Base-by-base conservation (phyloP, 2,113 vertebrate genomes). In the Eolophus roseicapilla region DNA sequence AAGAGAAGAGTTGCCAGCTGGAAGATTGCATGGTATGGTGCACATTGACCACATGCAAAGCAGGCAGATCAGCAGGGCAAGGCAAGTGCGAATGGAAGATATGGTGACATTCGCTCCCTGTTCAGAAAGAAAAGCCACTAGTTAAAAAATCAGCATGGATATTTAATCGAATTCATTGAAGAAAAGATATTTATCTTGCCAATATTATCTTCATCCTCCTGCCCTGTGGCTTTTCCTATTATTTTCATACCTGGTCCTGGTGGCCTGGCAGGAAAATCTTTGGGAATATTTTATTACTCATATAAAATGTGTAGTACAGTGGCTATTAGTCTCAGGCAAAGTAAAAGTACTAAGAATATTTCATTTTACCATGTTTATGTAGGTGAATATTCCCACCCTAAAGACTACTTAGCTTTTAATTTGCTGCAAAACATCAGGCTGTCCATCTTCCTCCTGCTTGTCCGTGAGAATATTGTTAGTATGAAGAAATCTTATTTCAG, bases 71-170 rank as follows among this genome's bases (percentile, higher is more conserved):
- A 87, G 46, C 11, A 10, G 50, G 18, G 7, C 28, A 63, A 25
- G 46, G 17, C 13, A 71, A 17, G 8, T 19, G 11, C 4, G 44
- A 70, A 69, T 8, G 31, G 41, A 55, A 83, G 35, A 64, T 16
- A 33, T 2, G 13, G 23, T 39, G 49, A 47, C 10, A 39, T 39
- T 47, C 0, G 0, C n/a, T 65, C 9, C 19, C 7, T 6, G 4
- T 28, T 85, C 41, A 59, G 28, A 39, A 47, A 41, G 63, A 77
- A 69, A 15, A 53, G 2, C 14, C 2, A 29, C 3, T 2, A 6
- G 13, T 21, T 19, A 65, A 78, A 86, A 92, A 65, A 13, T 62
- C 46, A n/a, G 55, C 13, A 57, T 14, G 55, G 55, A n/a, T 57
- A n/a, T n/a, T n/a, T 57, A n/a, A 57, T n/a, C n/a, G 31, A 21